Evolutionary conservation across 2,888 invertebrate species (phyloP).

Genomic region (Physocephala rufipes): DNA sequence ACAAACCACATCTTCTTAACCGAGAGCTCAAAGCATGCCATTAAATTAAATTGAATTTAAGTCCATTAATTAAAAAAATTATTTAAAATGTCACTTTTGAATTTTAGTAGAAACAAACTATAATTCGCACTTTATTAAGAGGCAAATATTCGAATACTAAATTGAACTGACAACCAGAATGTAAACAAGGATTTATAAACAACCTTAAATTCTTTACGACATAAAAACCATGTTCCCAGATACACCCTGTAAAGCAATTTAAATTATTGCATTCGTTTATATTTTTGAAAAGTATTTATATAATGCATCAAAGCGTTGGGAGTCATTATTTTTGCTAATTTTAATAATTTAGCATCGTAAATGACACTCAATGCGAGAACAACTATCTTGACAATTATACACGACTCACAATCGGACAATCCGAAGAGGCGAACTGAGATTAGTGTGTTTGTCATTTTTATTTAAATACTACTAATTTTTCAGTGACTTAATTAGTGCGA

Average conservation of each 20-base stretch:
- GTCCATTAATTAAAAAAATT: no score
- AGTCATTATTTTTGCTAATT: conserved; percentile 24
- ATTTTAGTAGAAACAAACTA: no score
- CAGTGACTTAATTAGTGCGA: conserved; percentile 21
- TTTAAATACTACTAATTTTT: conserved; percentile 5
- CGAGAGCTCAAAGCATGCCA: no score
- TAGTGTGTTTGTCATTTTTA: neutral
- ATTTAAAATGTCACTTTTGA: no score
- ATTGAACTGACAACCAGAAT: no score
- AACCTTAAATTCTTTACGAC: no score
- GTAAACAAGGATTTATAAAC: no score
- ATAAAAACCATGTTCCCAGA: no score
- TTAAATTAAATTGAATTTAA: no score
- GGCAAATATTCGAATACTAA: no score
- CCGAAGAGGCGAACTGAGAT: neutral
- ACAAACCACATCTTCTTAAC: no score
- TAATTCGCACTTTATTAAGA: no score
- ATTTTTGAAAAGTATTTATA: conserved; percentile 6
- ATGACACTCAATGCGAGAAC: conserved; percentile 12
- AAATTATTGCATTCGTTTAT: neutral
- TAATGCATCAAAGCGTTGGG: conserved; percentile 1
- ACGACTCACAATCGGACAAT: conserved; percentile 2
- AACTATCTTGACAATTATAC: conserved; percentile 10
- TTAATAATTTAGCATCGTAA: conserved; percentile 33
- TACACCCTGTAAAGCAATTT: neutral